Evolutionary conservation across 2,888 invertebrate species (phyloP), one percentile per base, ranked within the genome.

Genomic region (Volucella inflata): DNA sequence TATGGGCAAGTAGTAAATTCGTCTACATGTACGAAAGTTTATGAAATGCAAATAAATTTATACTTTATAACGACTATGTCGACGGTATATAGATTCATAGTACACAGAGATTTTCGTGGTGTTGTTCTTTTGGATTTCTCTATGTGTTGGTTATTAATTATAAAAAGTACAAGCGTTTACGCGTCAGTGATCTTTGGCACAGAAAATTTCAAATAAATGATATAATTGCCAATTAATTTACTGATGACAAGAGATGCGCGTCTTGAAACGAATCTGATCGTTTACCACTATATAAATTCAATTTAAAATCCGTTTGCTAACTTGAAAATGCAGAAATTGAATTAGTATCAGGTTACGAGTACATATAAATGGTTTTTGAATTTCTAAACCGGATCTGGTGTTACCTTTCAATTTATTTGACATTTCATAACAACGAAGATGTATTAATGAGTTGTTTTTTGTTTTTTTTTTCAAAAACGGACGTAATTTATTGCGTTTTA

Each of bases 171-270:
- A 65, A 57, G 50, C 62, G 46, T 77, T 70, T 62, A 77, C 70
- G 68, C 77, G 77, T 77, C 70, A 40, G 55, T 77, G 77, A 77
- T 77, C 77, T 77, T 77, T 77, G 77, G 77, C 68, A 62, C 62
- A 55, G 77, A 77, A 77, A 77, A 76, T 51, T 44, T 40, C 12
- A 62, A 36, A 62, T 60, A 70, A 62, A 62, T 62, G 53, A 17
- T 62, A 70, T 77, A 70, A 70, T 62, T 77, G 70, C 30, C 67
- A 53, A 70, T 70, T 77, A 70, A 70, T 77, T 68, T n/a, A 75
- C 36, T 55, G 65, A 65, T 59, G 67, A 76, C 65, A 48, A 44
- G 55, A 21, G 21, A 50, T 50, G 50, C 42, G 71, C 60, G n/a
- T 17, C 46, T 11, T 10, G 36, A 53, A 30, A 36, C 8, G 46